A percentile compares a stretch with the other conserved stretches of the same genome.
phyloP scores from a whole-genome alignment of 37 sponge, comb jelly and placozoan genomes.

The Cliona cf. orientalis region DNA sequence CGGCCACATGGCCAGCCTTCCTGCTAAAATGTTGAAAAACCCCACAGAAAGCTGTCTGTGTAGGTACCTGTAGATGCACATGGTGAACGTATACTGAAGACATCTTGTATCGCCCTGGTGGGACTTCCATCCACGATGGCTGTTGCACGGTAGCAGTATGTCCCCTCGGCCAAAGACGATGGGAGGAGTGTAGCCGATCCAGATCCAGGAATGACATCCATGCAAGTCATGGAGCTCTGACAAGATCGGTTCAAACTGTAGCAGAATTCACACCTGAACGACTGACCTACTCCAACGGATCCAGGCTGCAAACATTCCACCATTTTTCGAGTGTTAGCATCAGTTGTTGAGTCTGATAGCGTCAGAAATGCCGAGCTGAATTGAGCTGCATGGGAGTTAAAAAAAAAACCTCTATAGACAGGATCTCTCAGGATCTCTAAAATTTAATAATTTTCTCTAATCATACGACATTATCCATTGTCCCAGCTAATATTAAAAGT shows the following conservation, averaged over 20 bases:
- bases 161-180: not conserved
- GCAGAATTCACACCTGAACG: not conserved
- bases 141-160: not conserved
- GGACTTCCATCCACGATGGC: not conserved
- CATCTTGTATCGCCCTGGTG: not conserved
- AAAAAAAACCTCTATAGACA: no score
- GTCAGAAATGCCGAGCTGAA: not conserved
- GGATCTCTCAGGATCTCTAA: no score
- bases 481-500: no score
- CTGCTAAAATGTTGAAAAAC: no score
- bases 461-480: no score
- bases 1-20: no score
- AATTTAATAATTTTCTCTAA: no score
- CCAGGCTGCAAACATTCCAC: not conserved
- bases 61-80: not conserved
- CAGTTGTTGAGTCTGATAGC: not conserved
- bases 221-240: not conserved
- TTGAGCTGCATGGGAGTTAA: no score
- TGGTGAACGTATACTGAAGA: not conserved
- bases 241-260: not conserved
- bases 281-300: not conserved
- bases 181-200: not conserved
- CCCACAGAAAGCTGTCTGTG: no score
- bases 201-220: not conserved
- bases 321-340: not conserved